These are phyloP conservation scores for Polietes domitor DNA, from an alignment of 2,888 invertebrate species.

Conservation along the genomic window DNA sequence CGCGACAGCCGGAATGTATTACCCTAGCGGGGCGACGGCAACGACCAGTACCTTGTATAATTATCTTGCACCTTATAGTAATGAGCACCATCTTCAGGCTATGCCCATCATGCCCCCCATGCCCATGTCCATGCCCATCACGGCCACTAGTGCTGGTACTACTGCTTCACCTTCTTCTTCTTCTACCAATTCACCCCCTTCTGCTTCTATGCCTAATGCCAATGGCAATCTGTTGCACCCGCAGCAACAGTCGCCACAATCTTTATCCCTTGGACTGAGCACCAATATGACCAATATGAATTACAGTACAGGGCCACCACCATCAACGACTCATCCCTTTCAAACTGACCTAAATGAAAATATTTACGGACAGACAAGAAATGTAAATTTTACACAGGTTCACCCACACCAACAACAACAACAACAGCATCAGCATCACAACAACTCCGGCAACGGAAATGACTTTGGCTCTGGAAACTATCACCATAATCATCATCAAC, in stretches of 20 bases:
- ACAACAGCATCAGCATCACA: conserved; percentile 61
- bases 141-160: conserved; percentile 42
- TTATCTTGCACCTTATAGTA: conserved; percentile 61
- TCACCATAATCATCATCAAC: conserved; percentile 63
- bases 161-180: conserved; percentile 12
- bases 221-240: conserved; percentile 42
- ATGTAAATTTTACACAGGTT: conserved; percentile 55
- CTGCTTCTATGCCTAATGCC: conserved; percentile 50
- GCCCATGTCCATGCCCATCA: neutral
- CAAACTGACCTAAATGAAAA: conserved; percentile 21
- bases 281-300: conserved; percentile 71
- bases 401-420: conserved; percentile 51
- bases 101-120: neutral
- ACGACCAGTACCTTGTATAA: conserved; percentile 56
- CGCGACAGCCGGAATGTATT: neutral
- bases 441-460: neutral
- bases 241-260: conserved; percentile 36
- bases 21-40: neutral
- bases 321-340: conserved; percentile 22
- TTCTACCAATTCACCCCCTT: conserved; percentile 38
- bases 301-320: neutral
- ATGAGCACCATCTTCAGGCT: conserved; percentile 51
- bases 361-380: conserved; percentile 65
- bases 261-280: conserved; percentile 48
- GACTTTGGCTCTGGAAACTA: neutral